Percentiles rank a stretch among this genome's conserved stretches.
phyloP scores from a whole-genome alignment of 2,888 invertebrate genomes.

The Clepsis dumicolana region DNA sequence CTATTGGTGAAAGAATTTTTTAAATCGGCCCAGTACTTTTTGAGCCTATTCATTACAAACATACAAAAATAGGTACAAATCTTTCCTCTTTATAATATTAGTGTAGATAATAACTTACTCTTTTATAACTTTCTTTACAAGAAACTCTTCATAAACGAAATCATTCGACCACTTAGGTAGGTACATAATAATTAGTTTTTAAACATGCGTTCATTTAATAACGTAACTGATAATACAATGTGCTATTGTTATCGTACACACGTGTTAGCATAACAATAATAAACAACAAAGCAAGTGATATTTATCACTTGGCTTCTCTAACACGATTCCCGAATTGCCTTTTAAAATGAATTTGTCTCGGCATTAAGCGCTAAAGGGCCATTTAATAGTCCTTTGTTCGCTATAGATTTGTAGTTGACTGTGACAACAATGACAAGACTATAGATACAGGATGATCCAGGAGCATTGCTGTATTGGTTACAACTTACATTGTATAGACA shows the following conservation, averaged over 20 bases:
- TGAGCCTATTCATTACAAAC: too few species aligned
- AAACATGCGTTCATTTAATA: not conserved
- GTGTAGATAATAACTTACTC: too few species aligned
- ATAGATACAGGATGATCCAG: constrained; percentile 62
- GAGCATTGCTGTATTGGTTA: not conserved
- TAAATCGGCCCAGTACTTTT: too few species aligned
- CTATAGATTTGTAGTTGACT: constrained; percentile 76
- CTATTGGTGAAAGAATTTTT: too few species aligned
- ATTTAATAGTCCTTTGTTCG: constrained; percentile 75
- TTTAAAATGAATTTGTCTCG: constrained; percentile 81
- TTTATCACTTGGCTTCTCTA: constrained; percentile 59
- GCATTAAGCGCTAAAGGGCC: constrained; percentile 76
- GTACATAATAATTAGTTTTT: not conserved
- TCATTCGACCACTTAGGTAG: not conserved
- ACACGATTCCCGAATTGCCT: constrained; percentile 63
- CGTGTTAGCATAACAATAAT: constrained; percentile 31
- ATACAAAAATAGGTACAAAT: too few species aligned
- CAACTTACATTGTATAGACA: too few species aligned
- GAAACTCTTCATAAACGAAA: not conserved
- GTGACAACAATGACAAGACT: constrained; percentile 52
- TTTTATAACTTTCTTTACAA: too few species aligned
- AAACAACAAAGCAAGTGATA: constrained; percentile 49
- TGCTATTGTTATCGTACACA: constrained; percentile 19
- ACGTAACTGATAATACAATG: constrained; percentile 7
- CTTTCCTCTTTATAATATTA: too few species aligned